Percentiles rank a stretch among this genome's conserved stretches.
phyloP scores from a whole-genome alignment of 92 coral and sea anemone genomes.

The Desmophyllum pertusum region DNA sequence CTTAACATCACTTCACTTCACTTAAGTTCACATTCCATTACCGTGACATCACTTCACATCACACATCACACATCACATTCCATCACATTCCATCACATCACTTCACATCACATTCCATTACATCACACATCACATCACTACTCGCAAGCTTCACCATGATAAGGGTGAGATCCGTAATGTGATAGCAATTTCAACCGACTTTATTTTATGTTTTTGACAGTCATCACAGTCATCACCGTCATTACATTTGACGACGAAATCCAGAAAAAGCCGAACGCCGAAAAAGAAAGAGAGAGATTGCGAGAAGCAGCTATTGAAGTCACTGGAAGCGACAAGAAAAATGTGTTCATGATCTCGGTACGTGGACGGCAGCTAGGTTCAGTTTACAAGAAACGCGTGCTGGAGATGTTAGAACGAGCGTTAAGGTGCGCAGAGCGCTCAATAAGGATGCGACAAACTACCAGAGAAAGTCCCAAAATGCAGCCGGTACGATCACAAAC shows the following conservation, averaged over 20 bases:
- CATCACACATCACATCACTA: too few relatives aligned
- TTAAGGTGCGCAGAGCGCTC: constrained; percentile 32
- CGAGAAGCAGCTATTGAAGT: constrained; percentile 13
- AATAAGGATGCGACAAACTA: constrained; percentile 10
- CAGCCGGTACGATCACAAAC: background rate
- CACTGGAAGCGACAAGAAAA: constrained; percentile 10
- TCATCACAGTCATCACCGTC: constrained; percentile 22
- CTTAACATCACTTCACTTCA: too few relatives aligned
- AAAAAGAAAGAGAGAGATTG: background rate
- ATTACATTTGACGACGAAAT: constrained; percentile 28
- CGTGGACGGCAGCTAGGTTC: background rate
- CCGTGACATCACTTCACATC: background rate
- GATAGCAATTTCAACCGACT: too few relatives aligned
- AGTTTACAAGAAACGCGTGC: constrained; percentile 7
- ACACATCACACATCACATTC: too few relatives aligned
- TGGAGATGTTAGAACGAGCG: constrained; percentile 5
- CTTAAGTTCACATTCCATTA: too few relatives aligned
- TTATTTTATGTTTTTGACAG: background rate
- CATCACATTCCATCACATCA: too few relatives aligned
- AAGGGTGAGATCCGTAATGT: too few relatives aligned
- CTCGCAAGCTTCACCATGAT: too few relatives aligned
- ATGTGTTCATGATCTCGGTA: constrained; percentile 7
- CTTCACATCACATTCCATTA: too few relatives aligned
- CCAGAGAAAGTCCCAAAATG: constrained; percentile 13
- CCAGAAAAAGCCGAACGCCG: background rate